Evolutionary conservation across 2,113 vertebrate genomes (phyloP), one percentile per base, ranked within the genome.

Genomic region (Neodontobutis hainanensis): DNA sequence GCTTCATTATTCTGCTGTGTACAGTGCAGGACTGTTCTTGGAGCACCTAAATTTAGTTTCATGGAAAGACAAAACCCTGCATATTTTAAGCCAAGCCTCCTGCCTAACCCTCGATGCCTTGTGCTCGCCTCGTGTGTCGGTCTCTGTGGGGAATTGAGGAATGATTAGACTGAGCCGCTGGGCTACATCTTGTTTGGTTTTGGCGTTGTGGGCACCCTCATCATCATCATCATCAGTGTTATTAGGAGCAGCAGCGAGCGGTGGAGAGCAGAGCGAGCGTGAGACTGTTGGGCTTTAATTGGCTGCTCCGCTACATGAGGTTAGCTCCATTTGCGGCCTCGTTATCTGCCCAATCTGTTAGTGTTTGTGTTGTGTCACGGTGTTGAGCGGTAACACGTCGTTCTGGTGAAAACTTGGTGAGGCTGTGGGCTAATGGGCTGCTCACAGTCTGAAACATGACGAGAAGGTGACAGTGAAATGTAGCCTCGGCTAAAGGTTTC

Each of bases 251-350:
- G 69, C 45, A 9, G 52, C 8, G 52, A 10, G 65, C 8, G 36
- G 55, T 46, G 46, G 4, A 14, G 51, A 40, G 8, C 1, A 40
- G 38, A 40, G 38, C 5, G 16, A 42, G 45, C 27, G n/a, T 2
- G 45, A 45, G 42, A 55, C 71, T 51, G 71, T 59, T 8, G 65
- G 47, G 51, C 40, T 67, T 61, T 84, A 82, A 86, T 82, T 82
- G 78, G 70, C 70, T 61, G 59, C 68, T 75, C 64, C 0, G 49
- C 64, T 61, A 50, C 78, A 40, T 2, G 45, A 69, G 62, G 64
- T 66, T 71, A 61, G 69, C 65, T 69, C 78, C 66, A 73, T 72
- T 76, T 81, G 66, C 16, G 7, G 51, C 40, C 81, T 83, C 61
- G 72, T 74, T 86, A 81, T 71, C 44, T 19, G 5, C 43, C 42